Evolutionary conservation across 1,140 invertebrate species (phyloP).

Genomic region (Cylas formicarius): DNA sequence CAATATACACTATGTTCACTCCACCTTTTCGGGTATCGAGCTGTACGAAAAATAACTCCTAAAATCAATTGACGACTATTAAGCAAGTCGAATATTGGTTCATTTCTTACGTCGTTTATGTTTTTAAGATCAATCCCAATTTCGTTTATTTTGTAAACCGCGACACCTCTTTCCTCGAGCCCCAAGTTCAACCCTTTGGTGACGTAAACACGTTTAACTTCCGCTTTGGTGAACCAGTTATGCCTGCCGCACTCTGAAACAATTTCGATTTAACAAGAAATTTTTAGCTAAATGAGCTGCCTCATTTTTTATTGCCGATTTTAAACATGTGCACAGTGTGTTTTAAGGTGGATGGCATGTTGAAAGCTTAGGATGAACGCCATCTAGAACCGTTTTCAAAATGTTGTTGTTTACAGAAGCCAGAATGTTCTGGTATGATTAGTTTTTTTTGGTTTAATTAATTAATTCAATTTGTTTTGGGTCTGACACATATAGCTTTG

Average conservation of each 20-base stretch:
- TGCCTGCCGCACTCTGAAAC: constrained; percentile 49
- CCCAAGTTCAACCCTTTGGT: constrained; percentile 44
- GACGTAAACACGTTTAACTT: constrained; percentile 45
- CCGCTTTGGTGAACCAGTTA: constrained; percentile 35
- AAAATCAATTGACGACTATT: constrained; percentile 2
- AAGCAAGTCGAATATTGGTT: not conserved
- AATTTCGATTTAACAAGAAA: too few species aligned
- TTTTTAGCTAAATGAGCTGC: too few species aligned
- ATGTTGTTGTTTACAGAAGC: too few species aligned
- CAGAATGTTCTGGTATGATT: too few species aligned
- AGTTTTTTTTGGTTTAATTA: too few species aligned
- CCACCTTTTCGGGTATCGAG: constrained; percentile 43
- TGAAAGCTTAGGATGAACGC: too few species aligned
- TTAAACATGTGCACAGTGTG: too few species aligned
- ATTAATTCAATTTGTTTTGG: too few species aligned
- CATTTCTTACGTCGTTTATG: constrained; percentile 44
- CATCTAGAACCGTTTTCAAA: too few species aligned
- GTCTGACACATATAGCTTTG: too few species aligned
- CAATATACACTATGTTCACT: constrained; percentile 41
- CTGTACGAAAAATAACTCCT: constrained; percentile 38
- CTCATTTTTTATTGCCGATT: too few species aligned
- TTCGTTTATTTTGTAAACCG: constrained; percentile 47
- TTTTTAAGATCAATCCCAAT: constrained; percentile 47
- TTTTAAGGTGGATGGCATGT: too few species aligned
- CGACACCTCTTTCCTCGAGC: constrained; percentile 47